Base-by-base conservation (phyloP, 2,888 invertebrate genomes). In the Notodonta ziczac region DNA sequence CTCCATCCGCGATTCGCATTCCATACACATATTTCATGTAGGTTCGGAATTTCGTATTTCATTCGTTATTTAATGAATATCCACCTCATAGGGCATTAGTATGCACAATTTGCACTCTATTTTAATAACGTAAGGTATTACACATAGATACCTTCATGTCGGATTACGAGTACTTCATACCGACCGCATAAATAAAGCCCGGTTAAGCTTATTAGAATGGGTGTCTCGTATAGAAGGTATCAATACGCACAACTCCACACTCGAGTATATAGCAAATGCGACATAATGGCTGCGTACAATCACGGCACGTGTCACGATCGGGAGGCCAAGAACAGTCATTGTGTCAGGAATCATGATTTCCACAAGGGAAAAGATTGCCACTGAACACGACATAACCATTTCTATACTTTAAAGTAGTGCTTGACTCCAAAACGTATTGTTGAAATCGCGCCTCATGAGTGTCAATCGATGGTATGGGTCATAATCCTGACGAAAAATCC, bases 191-290 rank as follows among this genome's bases (percentile, higher is more conserved):
- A 80, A 73, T 24, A 24, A 24, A 24, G 72, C 80, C 77, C 77
- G 81, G 78, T 66, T 75, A 76, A 80, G 72, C 82, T 84, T 82
- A 89, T 91, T 90, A 86, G 73, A 84, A 91, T 91, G 87, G 84
- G 77, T 71, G 78, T 72, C 84, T 77, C 83, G 84, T 86, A 79
- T 70, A 65, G 72, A 75, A 79, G 69, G 74, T 79, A 74, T 77
- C 82, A 77, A 83, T 77, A 83, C 63, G 62, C 58, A 65, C 55
- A 61, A 68, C 73, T 72, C 68, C 70, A 73, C 71, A 68, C 67
- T 70, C 59, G 61, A 63, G 62, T 74, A 77, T 24, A 24, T 76
- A 70, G 72, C 69, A 74, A 78, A 80, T 70, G 74, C 60, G 53
- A 51, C 60, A 59, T 60, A 59, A 56, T 56, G 66, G 66, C 62